phyloP scores from a whole-genome alignment of 1,140 invertebrate species.

The Drosophila tani region DNA sequence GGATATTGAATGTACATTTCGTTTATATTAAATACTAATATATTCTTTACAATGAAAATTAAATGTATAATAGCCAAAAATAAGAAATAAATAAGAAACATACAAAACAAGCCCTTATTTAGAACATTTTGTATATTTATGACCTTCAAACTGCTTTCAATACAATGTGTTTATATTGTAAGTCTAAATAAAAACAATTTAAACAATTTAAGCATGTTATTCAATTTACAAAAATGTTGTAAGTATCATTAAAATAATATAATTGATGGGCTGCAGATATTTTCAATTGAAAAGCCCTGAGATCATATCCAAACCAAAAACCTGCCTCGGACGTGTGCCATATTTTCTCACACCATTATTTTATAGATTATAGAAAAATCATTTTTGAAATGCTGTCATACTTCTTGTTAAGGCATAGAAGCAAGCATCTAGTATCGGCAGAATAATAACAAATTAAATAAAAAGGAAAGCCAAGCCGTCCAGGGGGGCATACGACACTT shows the following conservation, averaged over 20 bases:
- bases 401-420: slow-evolving; percentile 25
- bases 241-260: slow-evolving; percentile 8
- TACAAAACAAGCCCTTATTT: background rate
- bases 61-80: background rate
- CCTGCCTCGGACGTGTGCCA: slow-evolving; percentile 27
- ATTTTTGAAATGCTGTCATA: slow-evolving; percentile 44
- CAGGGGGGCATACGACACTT: slow-evolving; percentile 29
- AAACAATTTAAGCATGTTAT: background rate
- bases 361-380: slow-evolving; percentile 21
- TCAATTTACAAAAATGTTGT: background rate
- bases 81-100: background rate
- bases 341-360: slow-evolving; percentile 19
- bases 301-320: background rate
- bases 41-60: no score
- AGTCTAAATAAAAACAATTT: background rate
- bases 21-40: background rate
- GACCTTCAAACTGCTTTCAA: background rate
- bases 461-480: slow-evolving; percentile 31
- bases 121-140: no score
- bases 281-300: no score
- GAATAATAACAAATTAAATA: slow-evolving; percentile 20
- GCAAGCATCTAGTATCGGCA: slow-evolving; percentile 21
- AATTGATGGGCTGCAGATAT: background rate
- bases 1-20: background rate
- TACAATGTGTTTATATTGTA: slow-evolving; percentile 2